Conservation (phyloP, 2,113 vertebrate genomes). For the Xyrauchen texanus region DNA sequence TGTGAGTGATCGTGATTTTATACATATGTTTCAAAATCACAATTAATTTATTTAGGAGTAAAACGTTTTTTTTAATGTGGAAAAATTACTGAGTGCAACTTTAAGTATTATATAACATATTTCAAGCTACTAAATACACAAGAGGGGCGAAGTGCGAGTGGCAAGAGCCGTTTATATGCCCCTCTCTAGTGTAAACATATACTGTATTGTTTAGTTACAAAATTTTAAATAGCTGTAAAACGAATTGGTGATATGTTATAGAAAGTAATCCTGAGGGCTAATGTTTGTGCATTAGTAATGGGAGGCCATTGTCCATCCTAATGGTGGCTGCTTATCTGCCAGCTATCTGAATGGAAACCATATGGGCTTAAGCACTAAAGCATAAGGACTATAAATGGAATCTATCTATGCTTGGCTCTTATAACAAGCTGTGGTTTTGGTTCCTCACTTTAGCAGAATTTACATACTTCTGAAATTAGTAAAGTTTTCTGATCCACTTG, state of each 20-base stretch:
- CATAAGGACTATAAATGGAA: slow-evolving; percentile 37
- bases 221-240: not conserved
- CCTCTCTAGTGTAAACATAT: not conserved
- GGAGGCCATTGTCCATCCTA: slow-evolving; percentile 37
- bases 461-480: not conserved
- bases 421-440: slow-evolving; percentile 51
- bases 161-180: not conserved
- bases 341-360: slow-evolving; percentile 64
- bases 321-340: slow-evolving; percentile 61
- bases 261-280: not conserved
- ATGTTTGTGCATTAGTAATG: slow-evolving; percentile 15
- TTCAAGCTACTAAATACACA: too few relatives aligned
- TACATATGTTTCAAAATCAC: too few relatives aligned
- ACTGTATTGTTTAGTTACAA: not conserved
- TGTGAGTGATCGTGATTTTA: too few relatives aligned
- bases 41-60: too few relatives aligned
- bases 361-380: slow-evolving; percentile 53
- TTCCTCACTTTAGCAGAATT: not conserved
- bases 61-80: too few relatives aligned
- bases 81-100: too few relatives aligned
- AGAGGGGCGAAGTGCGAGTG: too few relatives aligned
- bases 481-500: not conserved
- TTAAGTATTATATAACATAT: too few relatives aligned
- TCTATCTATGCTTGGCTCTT: slow-evolving; percentile 9
- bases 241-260: slow-evolving; percentile 8